Evolutionary conservation across 2,797 vertebrate species (phyloP), one percentile per base, ranked within the genome.

Genomic region (Parotocinclus haroldoi): DNA sequence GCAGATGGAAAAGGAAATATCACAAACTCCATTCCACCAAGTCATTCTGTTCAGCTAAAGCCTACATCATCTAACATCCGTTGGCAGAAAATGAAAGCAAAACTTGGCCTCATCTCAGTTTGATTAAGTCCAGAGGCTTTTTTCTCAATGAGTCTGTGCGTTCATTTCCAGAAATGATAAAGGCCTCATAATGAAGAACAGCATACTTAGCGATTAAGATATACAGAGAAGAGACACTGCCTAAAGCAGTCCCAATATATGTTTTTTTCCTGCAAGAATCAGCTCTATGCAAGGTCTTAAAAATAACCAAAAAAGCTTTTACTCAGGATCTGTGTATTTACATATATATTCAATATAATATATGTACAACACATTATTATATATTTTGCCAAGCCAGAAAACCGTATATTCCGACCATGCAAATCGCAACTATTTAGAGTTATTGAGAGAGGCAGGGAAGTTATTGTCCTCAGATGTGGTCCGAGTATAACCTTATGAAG

Each of bases 11-110:
- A 14, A 50, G 48, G 14, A 52, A 52, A 52, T 58, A 58, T 52
- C 39, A 27, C 9, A 67, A 50, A 9, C 17, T 1, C 10, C 44
- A 57, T 42, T 10, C 17, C 10, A 36, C 13, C 13, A 36, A 36
- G 57, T 56, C 54, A 58, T 2, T 37, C 9, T 10, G 17, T 51
- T 58, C 37, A 67, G 46, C 4, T 42, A 16, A 58, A 64, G 45
- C 40, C 53, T n/a, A 46, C 10, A 61, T 17, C 27, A 10, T 51
- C 11, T 51, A 44, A 54, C 52, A 17, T 54, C n/a, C 13, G 13
- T 44, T 36, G 12, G 8, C 16, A 51, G 39, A 36, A 27, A 52
- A 27, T 27, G 3, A 51, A 48, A 42, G 11, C 49, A 53, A 4
- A 48, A n/a, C 36, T 48, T 7, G 7, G 10, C 18, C 14, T 49